Base-by-base conservation (phyloP, 1,140 invertebrate genomes). In the Adoxophyes honmai region DNA sequence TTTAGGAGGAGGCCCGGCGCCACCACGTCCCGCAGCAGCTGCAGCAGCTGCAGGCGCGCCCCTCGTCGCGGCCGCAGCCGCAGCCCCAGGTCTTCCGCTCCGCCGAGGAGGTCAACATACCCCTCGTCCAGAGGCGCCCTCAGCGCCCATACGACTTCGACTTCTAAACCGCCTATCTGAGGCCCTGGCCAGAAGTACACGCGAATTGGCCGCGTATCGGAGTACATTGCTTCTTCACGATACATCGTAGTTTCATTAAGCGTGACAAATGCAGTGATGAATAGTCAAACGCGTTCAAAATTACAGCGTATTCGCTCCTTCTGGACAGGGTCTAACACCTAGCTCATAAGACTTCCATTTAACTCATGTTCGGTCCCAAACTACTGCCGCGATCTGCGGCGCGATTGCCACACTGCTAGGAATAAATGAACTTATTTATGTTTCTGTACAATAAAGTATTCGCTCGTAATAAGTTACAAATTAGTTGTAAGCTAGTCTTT, bases 71-170 rank as follows among this genome's bases (percentile, higher is more conserved):
- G 64, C 73, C 70, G 56, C 73, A 86, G 74, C 70, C 79, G 70
- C 61, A 84, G 70, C 64, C 86, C 7, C 94, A 95, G 75, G 95
- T 96, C 4, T 96, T 95, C 79, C 92, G 94, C 59, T 94, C 94
- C 13, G 94, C 95, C 1, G 95, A 96, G 78, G 94, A 96, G 74
- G 94, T 96, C 0, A 96, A 96, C 75, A 96, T 96, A 60, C 95
- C 95, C 0, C 89, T 96, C 28, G 93, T 93, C 53, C 94, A 96
- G 66, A 91, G 95, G 62, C 86, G 86, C 37, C 80, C 86, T 0
- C 81, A 87, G 18, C 80, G 87, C 37, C 86, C 88, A 33, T 89
- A 87, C 64, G 89, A 90, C 42, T 89, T 87, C 54, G 84, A 87
- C 42, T 82, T 78, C 62, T 86, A 89, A 76, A 55, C 62, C 37